These are phyloP conservation scores for Andrena chrysosceles DNA, from an alignment of 2,888 invertebrate species.

Conservation along the genomic window DNA sequence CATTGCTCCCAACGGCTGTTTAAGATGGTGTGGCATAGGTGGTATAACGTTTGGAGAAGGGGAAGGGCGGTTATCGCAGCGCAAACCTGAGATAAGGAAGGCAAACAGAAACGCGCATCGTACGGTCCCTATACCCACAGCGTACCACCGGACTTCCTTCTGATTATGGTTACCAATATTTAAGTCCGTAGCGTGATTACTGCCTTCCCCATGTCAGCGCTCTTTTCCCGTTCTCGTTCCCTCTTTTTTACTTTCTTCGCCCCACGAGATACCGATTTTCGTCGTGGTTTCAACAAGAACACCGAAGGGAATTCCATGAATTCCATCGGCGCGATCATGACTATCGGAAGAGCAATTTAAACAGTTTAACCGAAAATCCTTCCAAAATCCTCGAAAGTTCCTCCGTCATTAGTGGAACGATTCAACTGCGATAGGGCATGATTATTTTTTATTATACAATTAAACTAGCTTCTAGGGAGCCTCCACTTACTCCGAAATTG, in stretches of 20 bases:
- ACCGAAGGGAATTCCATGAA: slow-evolving; percentile 12
- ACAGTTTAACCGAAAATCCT: not conserved
- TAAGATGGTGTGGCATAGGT: slow-evolving; percentile 55
- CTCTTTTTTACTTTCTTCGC: not conserved
- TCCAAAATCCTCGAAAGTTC: not conserved
- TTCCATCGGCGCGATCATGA: too few relatives aligned
- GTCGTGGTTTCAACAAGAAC: slow-evolving; percentile 25
- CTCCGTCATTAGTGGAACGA: not conserved
- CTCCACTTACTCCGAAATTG: not conserved
- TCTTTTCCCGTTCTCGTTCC: slow-evolving; percentile 14
- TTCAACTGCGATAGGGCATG: not conserved
- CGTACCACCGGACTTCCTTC: slow-evolving; percentile 83
- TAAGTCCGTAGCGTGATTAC: slow-evolving; percentile 72
- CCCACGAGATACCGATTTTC: slow-evolving; percentile 49
- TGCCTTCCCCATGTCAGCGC: slow-evolving; percentile 42
- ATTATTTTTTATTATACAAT: not conserved
- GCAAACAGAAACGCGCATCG: slow-evolving; percentile 82
- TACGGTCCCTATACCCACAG: slow-evolving; percentile 74
- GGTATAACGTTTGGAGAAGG: slow-evolving; percentile 52
- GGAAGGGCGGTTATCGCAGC: slow-evolving; percentile 78
- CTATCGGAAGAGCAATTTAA: not conserved
- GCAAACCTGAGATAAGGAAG: slow-evolving; percentile 84
- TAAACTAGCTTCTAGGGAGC: not conserved
- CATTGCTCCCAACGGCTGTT: slow-evolving; percentile 35
- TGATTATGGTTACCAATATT: slow-evolving; percentile 82